Base-by-base conservation (phyloP, 2,888 invertebrate genomes). In the Thereva nobilitata region DNA sequence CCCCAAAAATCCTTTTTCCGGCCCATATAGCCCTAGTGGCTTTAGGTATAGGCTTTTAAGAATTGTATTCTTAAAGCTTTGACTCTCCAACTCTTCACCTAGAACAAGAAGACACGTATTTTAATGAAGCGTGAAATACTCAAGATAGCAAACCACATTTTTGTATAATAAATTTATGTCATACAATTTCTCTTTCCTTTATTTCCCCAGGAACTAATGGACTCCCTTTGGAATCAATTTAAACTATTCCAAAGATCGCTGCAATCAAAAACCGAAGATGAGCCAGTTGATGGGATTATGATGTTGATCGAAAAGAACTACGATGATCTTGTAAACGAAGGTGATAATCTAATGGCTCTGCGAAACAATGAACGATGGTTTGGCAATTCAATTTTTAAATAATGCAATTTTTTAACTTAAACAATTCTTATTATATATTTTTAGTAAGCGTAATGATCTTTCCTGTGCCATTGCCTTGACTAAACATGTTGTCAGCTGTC, bases 251-350 rank as follows among this genome's bases (percentile, higher is more conserved):
- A 80, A 69, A 75, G 77, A 5, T 75, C 78, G 45, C 72, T 80
- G 3, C 79, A 79, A 70, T 77, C 78, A 57, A 78, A 79, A 67
- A 72, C 74, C 5, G 80, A 79, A 54, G 74, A 75, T 55, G 80
- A 80, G 23, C 76, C 77, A 23, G 78, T 76, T 45, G 79, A 80
- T 72, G 72, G 78, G 2, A 70, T 80, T 49, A 74, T 76, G 56
- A 76, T 80, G 80, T 74, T 81, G 74, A 80, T 80, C 49, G 80
- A 81, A 70, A 76, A 77, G 49, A 80, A 80, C 70, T 80, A 81
- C 55, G 81, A 80, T 73, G 78, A 79, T 61, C 71, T 80, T 34
- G 78, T 80, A 68, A 68, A 73, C 1, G 79, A 80, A 67, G 81
- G 81, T 9, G 80, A 81, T 68, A 78, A 77, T 45, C 68, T 80